Evolutionary conservation across 2,797 vertebrate species (phyloP).

Genomic region (Coccyzus lansbergi): DNA sequence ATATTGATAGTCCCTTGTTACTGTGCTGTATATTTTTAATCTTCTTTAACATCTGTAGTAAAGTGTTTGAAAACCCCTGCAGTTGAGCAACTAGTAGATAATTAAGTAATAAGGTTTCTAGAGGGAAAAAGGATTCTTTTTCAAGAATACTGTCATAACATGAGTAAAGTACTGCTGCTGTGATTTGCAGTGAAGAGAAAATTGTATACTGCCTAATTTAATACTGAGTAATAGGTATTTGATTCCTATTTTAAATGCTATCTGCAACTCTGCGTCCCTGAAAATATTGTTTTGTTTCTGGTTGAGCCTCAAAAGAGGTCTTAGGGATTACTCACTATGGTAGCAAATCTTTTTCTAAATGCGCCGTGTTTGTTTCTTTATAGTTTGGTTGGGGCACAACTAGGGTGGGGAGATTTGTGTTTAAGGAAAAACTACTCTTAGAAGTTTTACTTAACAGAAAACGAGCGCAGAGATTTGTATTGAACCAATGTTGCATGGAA

Average conservation of each 20-base stretch:
- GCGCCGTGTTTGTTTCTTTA: rapidly evolving
- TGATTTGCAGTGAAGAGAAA: slow-evolving; percentile 64
- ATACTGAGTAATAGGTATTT: not conserved
- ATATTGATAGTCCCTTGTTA: slow-evolving; percentile 99
- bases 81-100: slow-evolving; percentile 85
- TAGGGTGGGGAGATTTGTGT: not conserved
- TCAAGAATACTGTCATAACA: slow-evolving; percentile 71
- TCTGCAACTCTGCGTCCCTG: not conserved
- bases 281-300: not conserved
- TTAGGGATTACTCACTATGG: not conserved
- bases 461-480: rapidly evolving
- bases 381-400: rapidly evolving
- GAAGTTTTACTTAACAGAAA: not conserved
- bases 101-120: slow-evolving; percentile 85
- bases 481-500: not conserved
- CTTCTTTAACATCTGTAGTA: slow-evolving; percentile 97
- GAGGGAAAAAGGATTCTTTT: slow-evolving; percentile 76
- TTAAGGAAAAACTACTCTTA: not conserved
- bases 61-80: slow-evolving; percentile 84
- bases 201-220: slow-evolving; percentile 45
- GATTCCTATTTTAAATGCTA: not conserved
- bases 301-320: not conserved
- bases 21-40: slow-evolving; percentile 97
- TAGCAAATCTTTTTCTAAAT: not conserved
- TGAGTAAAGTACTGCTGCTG: slow-evolving; percentile 61